These are phyloP conservation scores for Ypsolopha scabrella DNA, from an alignment of 2,888 invertebrate genomes.

Conservation along the genomic window DNA sequence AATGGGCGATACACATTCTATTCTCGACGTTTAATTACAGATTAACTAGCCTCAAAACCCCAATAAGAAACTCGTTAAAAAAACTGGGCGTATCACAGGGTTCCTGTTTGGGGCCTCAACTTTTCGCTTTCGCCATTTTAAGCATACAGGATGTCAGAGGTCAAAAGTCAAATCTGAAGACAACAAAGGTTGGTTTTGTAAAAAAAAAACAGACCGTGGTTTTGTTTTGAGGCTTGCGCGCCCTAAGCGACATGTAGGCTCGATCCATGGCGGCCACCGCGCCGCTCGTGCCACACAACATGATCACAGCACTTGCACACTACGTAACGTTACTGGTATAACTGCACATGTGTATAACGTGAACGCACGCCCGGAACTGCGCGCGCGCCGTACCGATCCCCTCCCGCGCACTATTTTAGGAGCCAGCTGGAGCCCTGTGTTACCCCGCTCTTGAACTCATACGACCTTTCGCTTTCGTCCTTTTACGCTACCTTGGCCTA, in stretches of 20 bases:
- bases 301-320: slow-evolving; percentile 17
- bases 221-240: slow-evolving; percentile 51
- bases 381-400: slow-evolving; percentile 24
- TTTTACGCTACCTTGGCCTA: too few species aligned
- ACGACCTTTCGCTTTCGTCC: too few species aligned
- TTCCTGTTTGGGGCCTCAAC: neutral
- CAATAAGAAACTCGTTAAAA: neutral
- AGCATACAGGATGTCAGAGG: too few species aligned
- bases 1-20: neutral
- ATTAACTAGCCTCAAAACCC: neutral
- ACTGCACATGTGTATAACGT: neutral
- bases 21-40: neutral
- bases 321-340: neutral
- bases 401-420: slow-evolving; percentile 39
- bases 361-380: slow-evolving; percentile 31
- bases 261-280: slow-evolving; percentile 63
- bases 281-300: slow-evolving; percentile 58
- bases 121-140: neutral
- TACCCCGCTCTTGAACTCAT: too few species aligned
- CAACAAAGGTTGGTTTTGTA: too few species aligned
- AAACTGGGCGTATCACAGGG: neutral
- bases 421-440: neutral
- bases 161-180: too few species aligned
- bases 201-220: slow-evolving; percentile 35
- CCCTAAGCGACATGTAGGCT: slow-evolving; percentile 65